These are phyloP conservation scores for Scolopax mira DNA, from an alignment of 2,113 vertebrate genomes.

Conservation along the genomic window DNA sequence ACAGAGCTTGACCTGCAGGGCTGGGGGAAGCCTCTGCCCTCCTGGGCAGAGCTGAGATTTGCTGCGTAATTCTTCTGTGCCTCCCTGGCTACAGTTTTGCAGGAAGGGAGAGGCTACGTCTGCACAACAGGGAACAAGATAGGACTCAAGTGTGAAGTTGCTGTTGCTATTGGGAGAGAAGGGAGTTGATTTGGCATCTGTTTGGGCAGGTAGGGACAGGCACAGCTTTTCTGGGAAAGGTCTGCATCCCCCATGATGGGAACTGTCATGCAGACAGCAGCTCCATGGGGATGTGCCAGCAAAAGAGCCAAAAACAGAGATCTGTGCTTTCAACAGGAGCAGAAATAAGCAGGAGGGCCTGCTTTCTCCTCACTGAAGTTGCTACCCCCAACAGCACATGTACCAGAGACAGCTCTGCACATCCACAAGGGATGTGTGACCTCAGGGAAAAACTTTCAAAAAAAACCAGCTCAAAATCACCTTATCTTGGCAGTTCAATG, in stretches of 20 bases:
- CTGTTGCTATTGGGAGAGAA: background rate
- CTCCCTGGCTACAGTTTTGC: background rate
- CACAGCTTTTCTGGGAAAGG: background rate
- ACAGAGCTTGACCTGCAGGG: background rate
- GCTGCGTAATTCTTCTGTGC: background rate
- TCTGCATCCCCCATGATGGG: background rate
- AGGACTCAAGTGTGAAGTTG: background rate
- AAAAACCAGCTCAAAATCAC: background rate
- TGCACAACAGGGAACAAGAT: background rate
- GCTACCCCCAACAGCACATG: rapidly evolving
- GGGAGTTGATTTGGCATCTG: background rate
- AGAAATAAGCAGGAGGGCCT: background rate
- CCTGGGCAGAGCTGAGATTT: background rate
- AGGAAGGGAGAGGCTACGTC: background rate
- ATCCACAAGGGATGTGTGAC: background rate
- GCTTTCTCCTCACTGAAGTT: background rate
- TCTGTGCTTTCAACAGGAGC: background rate
- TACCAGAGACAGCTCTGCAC: background rate
- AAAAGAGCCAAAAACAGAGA: background rate
- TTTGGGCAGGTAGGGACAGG: background rate
- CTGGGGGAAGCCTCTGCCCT: background rate
- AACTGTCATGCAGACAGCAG: background rate
- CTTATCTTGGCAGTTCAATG: background rate
- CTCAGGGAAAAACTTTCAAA: background rate
- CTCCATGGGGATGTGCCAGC: background rate